phyloP scores from a whole-genome alignment of 35 echinoderm and acorn worm genomes.

The Chiridota heheva region DNA sequence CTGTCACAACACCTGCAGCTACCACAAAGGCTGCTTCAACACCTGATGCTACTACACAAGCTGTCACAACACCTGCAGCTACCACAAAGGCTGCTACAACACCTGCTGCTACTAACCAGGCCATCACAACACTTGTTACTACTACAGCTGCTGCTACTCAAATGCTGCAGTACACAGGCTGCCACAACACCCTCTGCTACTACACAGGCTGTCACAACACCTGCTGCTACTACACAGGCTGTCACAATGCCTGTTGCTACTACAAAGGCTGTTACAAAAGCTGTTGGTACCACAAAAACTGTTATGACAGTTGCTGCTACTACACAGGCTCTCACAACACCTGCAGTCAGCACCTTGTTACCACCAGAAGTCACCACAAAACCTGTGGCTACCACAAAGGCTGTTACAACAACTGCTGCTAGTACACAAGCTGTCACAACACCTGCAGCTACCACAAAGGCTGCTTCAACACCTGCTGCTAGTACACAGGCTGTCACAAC shows the following conservation, averaged over 20 bases:
- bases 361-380: neutral
- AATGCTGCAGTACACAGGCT: slow-evolving; percentile 3
- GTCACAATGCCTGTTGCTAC: neutral
- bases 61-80: neutral
- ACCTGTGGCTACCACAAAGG: no score
- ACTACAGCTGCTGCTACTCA: neutral
- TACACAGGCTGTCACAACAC: neutral
- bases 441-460: neutral
- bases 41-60: slow-evolving; percentile 5
- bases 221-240: neutral
- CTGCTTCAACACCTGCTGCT: neutral
- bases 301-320: neutral
- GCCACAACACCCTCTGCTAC: neutral
- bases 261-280: neutral
- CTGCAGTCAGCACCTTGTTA: neutral
- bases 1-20: slow-evolving; percentile 1
- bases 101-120: slow-evolving; percentile 12
- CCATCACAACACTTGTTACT: slow-evolving; percentile 1
- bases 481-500: neutral
- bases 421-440: neutral
- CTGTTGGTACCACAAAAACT: neutral
- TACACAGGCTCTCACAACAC: neutral
- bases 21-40: neutral
- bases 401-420: no score
- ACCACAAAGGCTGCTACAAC: neutral